These are phyloP conservation scores for Fulica atra DNA, from an alignment of 2,113 vertebrate genomes.

Conservation along the genomic window DNA sequence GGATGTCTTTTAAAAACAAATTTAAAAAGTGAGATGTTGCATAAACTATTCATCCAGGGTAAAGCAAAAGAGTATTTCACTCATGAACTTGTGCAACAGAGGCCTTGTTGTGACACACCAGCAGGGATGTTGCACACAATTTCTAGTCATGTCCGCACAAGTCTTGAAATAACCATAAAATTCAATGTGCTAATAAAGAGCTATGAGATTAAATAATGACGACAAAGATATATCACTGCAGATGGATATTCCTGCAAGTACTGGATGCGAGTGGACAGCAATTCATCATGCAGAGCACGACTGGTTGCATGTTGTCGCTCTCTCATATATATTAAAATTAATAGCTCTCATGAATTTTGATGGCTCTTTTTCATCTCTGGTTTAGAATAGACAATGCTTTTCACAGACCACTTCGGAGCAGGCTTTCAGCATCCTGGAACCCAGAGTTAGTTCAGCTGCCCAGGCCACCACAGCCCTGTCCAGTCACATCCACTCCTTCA, in stretches of 20 bases:
- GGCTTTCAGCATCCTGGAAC: not conserved
- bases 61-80: not conserved
- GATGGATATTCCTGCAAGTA: not conserved
- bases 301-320: not conserved
- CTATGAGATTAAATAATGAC: slow-evolving; percentile 34
- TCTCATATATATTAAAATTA: slow-evolving; percentile 45
- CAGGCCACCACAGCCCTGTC: rapidly evolving
- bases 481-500: rapidly evolving
- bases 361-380: not conserved
- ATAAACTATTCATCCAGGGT: not conserved
- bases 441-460: rapidly evolving
- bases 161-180: slow-evolving; percentile 7
- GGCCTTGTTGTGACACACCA: not conserved
- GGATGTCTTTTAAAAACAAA: not conserved
- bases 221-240: slow-evolving; percentile 1
- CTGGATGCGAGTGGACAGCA: not conserved
- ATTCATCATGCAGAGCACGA: not conserved
- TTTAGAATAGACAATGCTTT: not conserved
- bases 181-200: slow-evolving; percentile 7
- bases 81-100: not conserved
- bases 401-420: not conserved
- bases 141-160: not conserved
- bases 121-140: not conserved
- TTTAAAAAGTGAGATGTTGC: not conserved
- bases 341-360: slow-evolving; percentile 33